phyloP scores from a whole-genome alignment of 2,113 vertebrate species.

The Seriola aureovittata region DNA sequence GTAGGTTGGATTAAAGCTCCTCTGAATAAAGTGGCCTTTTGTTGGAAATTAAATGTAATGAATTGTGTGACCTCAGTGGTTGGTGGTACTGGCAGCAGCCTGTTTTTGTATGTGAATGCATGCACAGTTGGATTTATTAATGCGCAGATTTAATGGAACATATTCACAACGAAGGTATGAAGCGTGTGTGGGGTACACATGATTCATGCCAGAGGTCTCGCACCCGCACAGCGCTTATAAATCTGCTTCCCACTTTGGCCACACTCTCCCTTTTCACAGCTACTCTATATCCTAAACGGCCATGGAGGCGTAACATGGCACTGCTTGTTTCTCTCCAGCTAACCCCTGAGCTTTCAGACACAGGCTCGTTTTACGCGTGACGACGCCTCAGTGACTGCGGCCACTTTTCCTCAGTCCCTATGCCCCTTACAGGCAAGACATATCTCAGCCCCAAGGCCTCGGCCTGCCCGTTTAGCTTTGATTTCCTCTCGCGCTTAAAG shows the following conservation, averaged over 20 bases:
- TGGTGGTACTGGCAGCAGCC: conserved; percentile 16
- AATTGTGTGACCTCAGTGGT: conserved; percentile 33
- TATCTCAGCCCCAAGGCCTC: conserved; percentile 30
- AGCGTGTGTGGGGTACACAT: conserved; percentile 51
- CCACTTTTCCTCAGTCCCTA: conserved; percentile 16
- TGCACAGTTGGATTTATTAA: conserved; percentile 29
- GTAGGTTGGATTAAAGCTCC: conserved; percentile 44
- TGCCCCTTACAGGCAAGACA: neutral
- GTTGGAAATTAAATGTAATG: conserved; percentile 49
- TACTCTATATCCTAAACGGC: conserved; percentile 72
- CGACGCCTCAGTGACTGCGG: conserved; percentile 48
- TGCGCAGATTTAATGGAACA: conserved; percentile 44
- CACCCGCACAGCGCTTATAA: conserved; percentile 68
- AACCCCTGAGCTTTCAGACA: conserved; percentile 57
- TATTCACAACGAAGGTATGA: conserved; percentile 40
- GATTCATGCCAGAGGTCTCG: conserved; percentile 70
- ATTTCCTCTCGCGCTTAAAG: conserved; percentile 61
- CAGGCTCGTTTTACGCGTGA: conserved; percentile 61
- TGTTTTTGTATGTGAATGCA: conserved; percentile 22
- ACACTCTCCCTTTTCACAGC: conserved; percentile 76
- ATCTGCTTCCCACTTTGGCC: conserved; percentile 75
- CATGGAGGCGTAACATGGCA: conserved; percentile 77
- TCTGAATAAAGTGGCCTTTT: conserved; percentile 64
- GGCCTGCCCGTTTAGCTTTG: conserved; percentile 55
- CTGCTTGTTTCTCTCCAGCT: conserved; percentile 75